These are phyloP conservation scores for Sus scrofa DNA, from an alignment of 2,113 vertebrate genomes.

Conservation along the genomic window DNA sequence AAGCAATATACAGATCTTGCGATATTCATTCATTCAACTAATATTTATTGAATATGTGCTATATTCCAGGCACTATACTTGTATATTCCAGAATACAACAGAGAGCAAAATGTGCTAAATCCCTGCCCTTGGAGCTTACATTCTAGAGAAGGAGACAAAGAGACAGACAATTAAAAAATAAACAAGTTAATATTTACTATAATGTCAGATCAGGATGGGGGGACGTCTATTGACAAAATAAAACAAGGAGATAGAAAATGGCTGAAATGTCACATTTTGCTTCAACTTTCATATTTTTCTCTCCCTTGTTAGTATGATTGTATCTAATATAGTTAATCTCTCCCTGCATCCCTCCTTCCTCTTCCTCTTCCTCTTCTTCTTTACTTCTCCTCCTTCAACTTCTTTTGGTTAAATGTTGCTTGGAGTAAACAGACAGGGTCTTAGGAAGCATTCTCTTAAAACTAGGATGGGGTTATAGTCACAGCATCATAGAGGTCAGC, in stretches of 20 bases:
- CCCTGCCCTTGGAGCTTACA: conserved; percentile 72
- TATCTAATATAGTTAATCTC: background rate
- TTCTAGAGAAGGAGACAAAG: conserved; percentile 63
- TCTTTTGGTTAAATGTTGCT: conserved; percentile 66
- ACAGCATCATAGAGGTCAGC: conserved; percentile 26
- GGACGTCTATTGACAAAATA: conserved; percentile 19
- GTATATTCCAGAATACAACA: conserved; percentile 29
- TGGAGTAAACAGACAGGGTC: conserved; percentile 58
- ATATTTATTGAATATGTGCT: background rate
- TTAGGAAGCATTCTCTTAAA: conserved; percentile 64
- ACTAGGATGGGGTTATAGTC: conserved; percentile 29
- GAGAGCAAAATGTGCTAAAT: conserved; percentile 10
- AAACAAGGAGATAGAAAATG: conserved; percentile 10
- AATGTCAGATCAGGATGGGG: background rate
- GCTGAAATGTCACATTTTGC: conserved; percentile 16
- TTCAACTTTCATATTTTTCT: background rate
- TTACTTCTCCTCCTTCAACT: conserved; percentile 44
- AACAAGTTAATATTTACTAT: background rate
- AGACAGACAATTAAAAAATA: background rate
- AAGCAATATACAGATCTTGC: background rate
- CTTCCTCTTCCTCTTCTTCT: conserved; percentile 57
- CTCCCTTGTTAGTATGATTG: background rate
- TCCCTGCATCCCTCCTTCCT: conserved; percentile 16
- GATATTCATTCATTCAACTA: background rate
- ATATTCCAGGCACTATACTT: conserved; percentile 19